Base-by-base conservation (phyloP, 2,888 invertebrate species). In the Melieria picta region DNA sequence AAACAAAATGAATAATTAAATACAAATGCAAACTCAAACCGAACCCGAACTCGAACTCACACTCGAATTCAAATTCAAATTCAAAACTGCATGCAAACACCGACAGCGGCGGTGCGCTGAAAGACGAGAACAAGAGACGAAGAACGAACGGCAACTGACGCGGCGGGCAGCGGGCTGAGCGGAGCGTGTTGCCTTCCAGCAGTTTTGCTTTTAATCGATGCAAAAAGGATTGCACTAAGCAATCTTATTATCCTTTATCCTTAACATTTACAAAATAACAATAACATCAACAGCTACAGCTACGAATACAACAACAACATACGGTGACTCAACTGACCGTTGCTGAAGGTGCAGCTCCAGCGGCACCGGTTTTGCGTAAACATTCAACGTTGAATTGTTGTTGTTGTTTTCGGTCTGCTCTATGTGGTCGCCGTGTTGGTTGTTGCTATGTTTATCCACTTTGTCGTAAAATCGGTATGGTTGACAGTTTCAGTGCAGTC, bases 181-280 rank as follows among this genome's bases (percentile, higher is more conserved):
- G 45, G 60, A 52, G 61, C 45, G 67, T 67, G 67, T 60, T 67
- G 16, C 50, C 52, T 52, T 47, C 9, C 16, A 55, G 46, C 57
- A 62, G 55, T 65, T 50, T 67, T 61, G 42, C 52, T 57, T 74
- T 72, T 67, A 72, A 72, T 72, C 72, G 69, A 69, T 72, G 69
- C 71, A 69, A 52, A 73, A 58, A 46, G 63, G 68, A 71, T 73
- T 73, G 57, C 46, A 66, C 69, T 64, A 74, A 73, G 73, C 62
- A 74, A 74, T 72, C 72, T 66, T 66, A 69, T 74, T 74, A 74
- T 72, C 66, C 67, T 69, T 65, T 72, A 56, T 64, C 68, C 48
- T 66, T 13, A 52, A 50, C n/a, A 60, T 67, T 67, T 50, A n/a
- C 6, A 45, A 30, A 30, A 30, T 30, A 30, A 30, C 30, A 30